Evolutionary conservation across 2,797 vertebrate genomes (phyloP).

Genomic region (Liasis olivaceus): DNA sequence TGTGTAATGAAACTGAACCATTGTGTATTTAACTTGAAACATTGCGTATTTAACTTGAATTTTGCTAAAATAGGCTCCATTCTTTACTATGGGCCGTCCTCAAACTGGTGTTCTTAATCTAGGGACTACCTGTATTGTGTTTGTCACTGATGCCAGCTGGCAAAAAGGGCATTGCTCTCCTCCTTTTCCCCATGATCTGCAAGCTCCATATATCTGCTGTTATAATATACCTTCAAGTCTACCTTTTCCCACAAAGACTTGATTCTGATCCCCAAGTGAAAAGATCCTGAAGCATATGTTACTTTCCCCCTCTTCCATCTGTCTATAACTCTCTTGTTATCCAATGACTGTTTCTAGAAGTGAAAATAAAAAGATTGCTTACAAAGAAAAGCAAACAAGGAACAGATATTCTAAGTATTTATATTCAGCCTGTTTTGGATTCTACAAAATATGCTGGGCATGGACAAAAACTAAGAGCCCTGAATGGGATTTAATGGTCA

Average conservation of each 20-base stretch:
- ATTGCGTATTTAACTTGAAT: too few relatives aligned
- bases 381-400: neutral
- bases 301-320: too few relatives aligned
- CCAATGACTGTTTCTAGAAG: neutral
- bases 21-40: too few relatives aligned
- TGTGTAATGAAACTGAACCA: too few relatives aligned
- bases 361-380: neutral
- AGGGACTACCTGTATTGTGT: neutral
- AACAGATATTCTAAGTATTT: neutral
- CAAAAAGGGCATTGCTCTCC: neutral
- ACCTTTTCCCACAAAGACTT: neutral
- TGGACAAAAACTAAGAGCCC: neutral
- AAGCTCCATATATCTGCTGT: neutral
- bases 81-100: neutral
- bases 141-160: neutral
- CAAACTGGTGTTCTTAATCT: too few relatives aligned
- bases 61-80: too few relatives aligned
- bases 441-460: neutral
- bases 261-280: neutral
- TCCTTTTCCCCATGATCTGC: neutral
- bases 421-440: neutral
- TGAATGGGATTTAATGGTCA: neutral
- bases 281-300: neutral
- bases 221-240: neutral
- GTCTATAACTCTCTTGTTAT: neutral